Base-by-base conservation (phyloP, 2,797 vertebrate genomes). In the Pseudocheirus occidentalis region DNA sequence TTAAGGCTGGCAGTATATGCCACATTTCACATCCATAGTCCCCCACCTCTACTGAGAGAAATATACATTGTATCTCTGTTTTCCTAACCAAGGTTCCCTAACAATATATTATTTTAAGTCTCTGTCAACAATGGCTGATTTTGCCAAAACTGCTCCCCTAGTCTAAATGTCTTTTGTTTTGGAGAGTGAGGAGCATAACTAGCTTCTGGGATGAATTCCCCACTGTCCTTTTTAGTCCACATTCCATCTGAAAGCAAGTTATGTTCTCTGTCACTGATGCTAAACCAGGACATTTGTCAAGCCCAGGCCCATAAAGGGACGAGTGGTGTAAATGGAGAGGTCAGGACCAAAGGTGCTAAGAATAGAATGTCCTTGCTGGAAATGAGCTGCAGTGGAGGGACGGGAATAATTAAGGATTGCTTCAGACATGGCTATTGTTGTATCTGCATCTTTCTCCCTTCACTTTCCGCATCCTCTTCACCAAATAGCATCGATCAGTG, bases 281-380 rank as follows among this genome's bases (percentile, higher is more conserved):
- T 54, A 40, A 95, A 90, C 94, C 90, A 59, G 91, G 87, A 24
- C 24, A 31, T n/a, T 94, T 11, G 0, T 62, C 90, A 92, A 93
- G 34, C 56, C 55, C 57, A 92, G 24, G 54, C 59, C 95, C 92
- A 0, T 54, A 73, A 91, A 28, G 56, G n/a, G 91, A 50, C 57
- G 10, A 5, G n/a, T 31, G 54, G 91, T 55, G 50, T 31, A 91
- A 91, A 40, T 5, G 40, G 11, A 29, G 91, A 90, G 31, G 31
- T 55, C 87, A 21, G 27, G 0, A 16, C n/a, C 34, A 18, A 54
- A 91, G 90, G 3, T 24, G 16, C 73, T 52, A n/a, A 57, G 53
- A 93, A 53, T 27, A 91, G 87, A 56, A 28, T 56, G 6, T 7
- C 54, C 73, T 56, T 18, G n/a, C 21, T 55, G n/a, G 73, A 81